Percentiles rank a stretch among this genome's conserved stretches.
phyloP scores from a whole-genome alignment of 2,113 vertebrate genomes.

The Lota lota region DNA sequence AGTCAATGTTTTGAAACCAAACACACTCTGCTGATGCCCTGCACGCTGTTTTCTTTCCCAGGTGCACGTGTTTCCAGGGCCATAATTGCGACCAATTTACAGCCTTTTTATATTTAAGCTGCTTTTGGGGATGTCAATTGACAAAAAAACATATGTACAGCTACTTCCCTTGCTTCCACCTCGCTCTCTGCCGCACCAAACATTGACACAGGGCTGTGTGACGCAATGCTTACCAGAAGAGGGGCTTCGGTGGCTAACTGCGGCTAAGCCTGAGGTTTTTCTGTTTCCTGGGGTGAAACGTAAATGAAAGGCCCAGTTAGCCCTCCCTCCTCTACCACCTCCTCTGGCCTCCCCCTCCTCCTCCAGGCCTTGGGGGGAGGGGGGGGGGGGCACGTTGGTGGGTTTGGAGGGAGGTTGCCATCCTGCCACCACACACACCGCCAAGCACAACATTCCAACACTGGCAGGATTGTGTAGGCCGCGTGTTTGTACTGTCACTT shows the following conservation, averaged over 20 bases:
- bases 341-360: conserved; percentile 42
- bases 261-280: conserved; percentile 50
- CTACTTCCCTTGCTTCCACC: conserved; percentile 31
- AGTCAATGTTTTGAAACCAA: conserved; percentile 40
- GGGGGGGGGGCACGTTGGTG: conserved; percentile 19
- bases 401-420: conserved; percentile 27
- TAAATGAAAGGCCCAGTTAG: conserved; percentile 65
- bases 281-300: conserved; percentile 47
- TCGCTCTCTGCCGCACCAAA: conserved; percentile 37
- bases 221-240: conserved; percentile 43
- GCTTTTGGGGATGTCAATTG: conserved; percentile 41
- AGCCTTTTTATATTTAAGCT: conserved; percentile 41
- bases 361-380: conserved; percentile 17
- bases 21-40: conserved; percentile 11
- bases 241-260: conserved; percentile 53
- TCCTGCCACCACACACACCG: conserved; percentile 44
- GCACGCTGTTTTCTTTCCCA: conserved; percentile 22
- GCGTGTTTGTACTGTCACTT: conserved; percentile 53
- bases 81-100: conserved; percentile 33
- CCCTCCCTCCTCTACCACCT: conserved; percentile 46
- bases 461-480: conserved; percentile 53
- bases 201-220: conserved; percentile 48
- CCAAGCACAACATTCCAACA: conserved; percentile 70
- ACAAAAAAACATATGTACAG: conserved; percentile 37
- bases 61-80: conserved; percentile 33